Conservation (phyloP, 2,113 vertebrate genomes). For the Coptodon rendalli region DNA sequence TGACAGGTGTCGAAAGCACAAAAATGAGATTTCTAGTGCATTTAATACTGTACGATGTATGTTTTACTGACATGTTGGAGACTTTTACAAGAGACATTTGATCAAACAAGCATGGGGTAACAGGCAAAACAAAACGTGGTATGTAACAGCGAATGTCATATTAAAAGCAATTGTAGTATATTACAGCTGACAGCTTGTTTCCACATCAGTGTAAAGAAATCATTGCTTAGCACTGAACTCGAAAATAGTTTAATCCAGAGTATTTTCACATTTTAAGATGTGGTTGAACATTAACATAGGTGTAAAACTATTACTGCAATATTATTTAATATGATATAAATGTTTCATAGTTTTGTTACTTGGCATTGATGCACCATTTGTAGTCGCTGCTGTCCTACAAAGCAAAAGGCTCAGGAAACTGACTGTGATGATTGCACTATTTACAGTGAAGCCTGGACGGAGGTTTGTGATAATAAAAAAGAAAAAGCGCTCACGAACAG, state of each 20-base stretch:
- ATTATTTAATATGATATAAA: neutral
- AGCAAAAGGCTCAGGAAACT: conserved; percentile 33
- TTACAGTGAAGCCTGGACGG: neutral
- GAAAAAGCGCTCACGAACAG: neutral
- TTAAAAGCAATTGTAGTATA: neutral
- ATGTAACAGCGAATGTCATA: neutral
- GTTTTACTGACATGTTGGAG: neutral
- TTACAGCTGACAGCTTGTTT: neutral
- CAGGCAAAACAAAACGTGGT: neutral
- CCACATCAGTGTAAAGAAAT: neutral
- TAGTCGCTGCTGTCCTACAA: neutral
- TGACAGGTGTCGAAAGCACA: neutral
- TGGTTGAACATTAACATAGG: neutral
- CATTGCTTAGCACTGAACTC: neutral
- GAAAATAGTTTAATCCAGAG: neutral
- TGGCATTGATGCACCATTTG: neutral
- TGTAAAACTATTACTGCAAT: neutral
- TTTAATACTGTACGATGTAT: neutral
- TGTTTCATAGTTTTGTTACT: neutral
- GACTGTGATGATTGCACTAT: conserved; percentile 6
- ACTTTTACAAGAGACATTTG: neutral
- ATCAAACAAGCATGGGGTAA: neutral
- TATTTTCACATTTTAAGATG: neutral
- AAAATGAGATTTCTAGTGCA: neutral
- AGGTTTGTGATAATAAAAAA: neutral